Evolutionary conservation across 2,113 vertebrate genomes (phyloP).

Genomic region (Furnarius figulus): DNA sequence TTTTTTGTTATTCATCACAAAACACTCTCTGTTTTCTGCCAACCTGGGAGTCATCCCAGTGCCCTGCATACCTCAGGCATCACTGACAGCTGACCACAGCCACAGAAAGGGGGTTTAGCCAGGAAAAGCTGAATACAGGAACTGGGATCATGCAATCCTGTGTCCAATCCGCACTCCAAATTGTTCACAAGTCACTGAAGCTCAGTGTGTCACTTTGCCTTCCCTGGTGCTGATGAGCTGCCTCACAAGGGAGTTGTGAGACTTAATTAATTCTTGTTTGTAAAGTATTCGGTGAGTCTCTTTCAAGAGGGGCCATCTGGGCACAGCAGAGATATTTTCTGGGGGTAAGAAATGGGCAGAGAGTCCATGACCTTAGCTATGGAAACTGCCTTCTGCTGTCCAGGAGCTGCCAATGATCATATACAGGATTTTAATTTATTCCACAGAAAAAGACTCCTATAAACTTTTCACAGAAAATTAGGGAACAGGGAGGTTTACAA

Average conservation of each 20-base stretch:
- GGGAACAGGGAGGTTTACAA: neutral
- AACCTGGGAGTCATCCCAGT: neutral
- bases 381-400: neutral
- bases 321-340: neutral
- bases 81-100: neutral
- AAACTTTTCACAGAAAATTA: neutral
- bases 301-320: neutral
- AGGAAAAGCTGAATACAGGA: neutral
- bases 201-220: neutral
- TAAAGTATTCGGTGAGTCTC: neutral
- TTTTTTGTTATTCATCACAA: fast-evolving
- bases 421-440: neutral
- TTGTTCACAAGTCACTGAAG: neutral
- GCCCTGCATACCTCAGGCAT: fast-evolving
- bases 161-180: fast-evolving
- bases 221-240: neutral
- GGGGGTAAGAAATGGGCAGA: neutral
- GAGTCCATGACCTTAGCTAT: fast-evolving
- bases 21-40: neutral
- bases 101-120: neutral
- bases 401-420: neutral
- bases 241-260: slow-evolving; percentile 7
- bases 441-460: neutral
- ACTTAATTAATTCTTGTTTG: slow-evolving; percentile 42
- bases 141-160: neutral